Evolutionary conservation across 2,888 invertebrate genomes (phyloP).

Genomic region (Pseudoips prasinana): DNA sequence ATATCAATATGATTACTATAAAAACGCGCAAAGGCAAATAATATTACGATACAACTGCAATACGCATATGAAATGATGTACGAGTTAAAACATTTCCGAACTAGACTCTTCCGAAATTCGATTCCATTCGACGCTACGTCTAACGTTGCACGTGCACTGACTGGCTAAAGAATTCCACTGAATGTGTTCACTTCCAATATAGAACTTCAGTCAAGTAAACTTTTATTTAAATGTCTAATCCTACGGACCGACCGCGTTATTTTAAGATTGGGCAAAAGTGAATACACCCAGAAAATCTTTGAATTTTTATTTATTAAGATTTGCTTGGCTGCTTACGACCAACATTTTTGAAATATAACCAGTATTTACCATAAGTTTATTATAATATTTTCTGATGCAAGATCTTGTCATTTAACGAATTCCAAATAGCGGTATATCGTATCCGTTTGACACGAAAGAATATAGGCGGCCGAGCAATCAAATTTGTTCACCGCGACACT

Average conservation of each 20-base stretch:
- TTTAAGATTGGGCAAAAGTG: constrained; percentile 6
- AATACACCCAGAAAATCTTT: too few species aligned
- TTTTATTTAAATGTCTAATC: constrained; percentile 25
- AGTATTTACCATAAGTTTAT: too few species aligned
- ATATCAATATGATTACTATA: too few species aligned
- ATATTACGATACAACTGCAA: not conserved
- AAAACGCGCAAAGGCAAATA: not conserved
- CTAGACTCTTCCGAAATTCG: constrained; percentile 32
- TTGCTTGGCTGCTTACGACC: too few species aligned
- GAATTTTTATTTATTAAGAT: too few species aligned
- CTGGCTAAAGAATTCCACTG: constrained; percentile 28
- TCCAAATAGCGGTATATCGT: constrained; percentile 27
- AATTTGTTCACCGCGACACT: constrained; percentile 48
- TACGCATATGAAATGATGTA: constrained; percentile 22
- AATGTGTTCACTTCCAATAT: constrained; percentile 30
- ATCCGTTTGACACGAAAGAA: constrained; percentile 24
- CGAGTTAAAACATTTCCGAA: constrained; percentile 29
- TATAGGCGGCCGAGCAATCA: constrained; percentile 37
- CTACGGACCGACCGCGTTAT: constrained; percentile 8
- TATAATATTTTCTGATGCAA: constrained; percentile 29
- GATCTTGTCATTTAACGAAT: constrained; percentile 29
- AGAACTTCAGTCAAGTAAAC: constrained; percentile 21
- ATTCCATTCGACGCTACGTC: constrained; percentile 32
- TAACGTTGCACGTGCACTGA: constrained; percentile 36
- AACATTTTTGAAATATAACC: too few species aligned